phyloP scores from a whole-genome alignment of 1,140 invertebrate genomes.

The Steinernema feltiae region DNA sequence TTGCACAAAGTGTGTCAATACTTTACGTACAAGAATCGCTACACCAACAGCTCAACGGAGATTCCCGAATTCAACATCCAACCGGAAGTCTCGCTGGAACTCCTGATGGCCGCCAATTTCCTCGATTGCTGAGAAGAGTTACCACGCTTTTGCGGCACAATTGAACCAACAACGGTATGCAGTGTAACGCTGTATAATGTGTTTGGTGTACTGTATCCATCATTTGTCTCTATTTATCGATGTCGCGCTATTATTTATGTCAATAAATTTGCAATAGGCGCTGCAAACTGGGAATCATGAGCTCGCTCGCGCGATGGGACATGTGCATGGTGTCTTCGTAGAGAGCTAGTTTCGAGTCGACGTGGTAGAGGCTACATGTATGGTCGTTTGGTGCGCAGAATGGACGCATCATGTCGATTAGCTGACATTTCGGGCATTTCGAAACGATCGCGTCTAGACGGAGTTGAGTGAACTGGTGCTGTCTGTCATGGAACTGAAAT shows the following conservation, averaged over 20 bases:
- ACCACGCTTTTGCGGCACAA: no score
- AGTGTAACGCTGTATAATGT: no score
- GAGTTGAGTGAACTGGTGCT: background rate
- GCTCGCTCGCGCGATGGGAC: background rate
- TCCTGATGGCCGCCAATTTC: background rate
- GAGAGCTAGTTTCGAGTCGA: background rate
- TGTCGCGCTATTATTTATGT: conserved; percentile 12
- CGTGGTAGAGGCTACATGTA: background rate
- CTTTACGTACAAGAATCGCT: background rate
- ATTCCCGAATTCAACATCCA: background rate
- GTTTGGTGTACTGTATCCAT: no score
- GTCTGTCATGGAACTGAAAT: background rate
- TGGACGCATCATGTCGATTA: background rate
- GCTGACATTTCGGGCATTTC: background rate
- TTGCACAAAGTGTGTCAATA: background rate
- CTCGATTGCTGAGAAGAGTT: conserved; percentile 57
- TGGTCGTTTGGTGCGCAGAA: background rate
- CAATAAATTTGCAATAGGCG: background rate
- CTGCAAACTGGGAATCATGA: background rate
- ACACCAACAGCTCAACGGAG: background rate
- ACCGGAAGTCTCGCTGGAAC: background rate
- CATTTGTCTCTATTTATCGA: no score
- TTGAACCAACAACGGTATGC: no score
- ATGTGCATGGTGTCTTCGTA: conserved; percentile 10
- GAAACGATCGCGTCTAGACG: background rate